Percentiles rank a stretch among this genome's conserved stretches.
These are phyloP conservation scores for Galeopsomyia nigrocyanea DNA, from an alignment of 2,888 invertebrate species.

Conservation along the genomic window DNA sequence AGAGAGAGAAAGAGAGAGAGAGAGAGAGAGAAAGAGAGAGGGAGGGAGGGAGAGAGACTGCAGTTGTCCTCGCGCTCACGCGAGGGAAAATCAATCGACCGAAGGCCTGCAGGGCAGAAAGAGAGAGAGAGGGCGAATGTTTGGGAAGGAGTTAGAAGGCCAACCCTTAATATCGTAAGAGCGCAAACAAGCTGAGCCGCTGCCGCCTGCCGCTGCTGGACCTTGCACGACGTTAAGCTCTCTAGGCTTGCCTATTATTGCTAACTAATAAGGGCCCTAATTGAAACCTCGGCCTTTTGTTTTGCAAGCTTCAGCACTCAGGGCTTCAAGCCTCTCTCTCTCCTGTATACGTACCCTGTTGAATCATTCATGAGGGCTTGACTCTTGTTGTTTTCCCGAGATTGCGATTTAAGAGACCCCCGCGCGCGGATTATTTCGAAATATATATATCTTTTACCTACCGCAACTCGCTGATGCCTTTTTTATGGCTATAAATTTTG, in stretches of 20 bases:
- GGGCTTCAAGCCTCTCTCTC: background rate
- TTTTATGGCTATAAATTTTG: no score
- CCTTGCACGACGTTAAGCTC: no score
- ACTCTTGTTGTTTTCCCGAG: no score
- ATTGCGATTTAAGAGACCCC: no score
- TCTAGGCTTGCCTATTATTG: constrained; percentile 63
- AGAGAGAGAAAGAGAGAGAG: background rate
- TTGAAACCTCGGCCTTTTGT: constrained; percentile 62
- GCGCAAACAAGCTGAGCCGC: constrained; percentile 64
- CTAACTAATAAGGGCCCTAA: constrained; percentile 68
- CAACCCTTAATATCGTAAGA: constrained; percentile 68
- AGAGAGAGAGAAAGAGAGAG: no score
- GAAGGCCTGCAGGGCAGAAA: constrained; percentile 43
- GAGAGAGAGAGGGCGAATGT: constrained; percentile 45
- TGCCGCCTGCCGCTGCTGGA: background rate
- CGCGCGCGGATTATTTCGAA: no score
- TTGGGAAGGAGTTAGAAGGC: constrained; percentile 39
- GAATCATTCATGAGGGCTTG: no score
- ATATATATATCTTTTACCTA: background rate
- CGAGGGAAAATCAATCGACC: constrained; percentile 40
- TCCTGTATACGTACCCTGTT: background rate
- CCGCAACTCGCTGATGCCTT: background rate
- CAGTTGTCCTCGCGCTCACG: constrained; percentile 45
- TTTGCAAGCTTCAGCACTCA: constrained; percentile 2
- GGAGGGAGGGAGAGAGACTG: no score